Evolutionary conservation across 2,113 vertebrate species (phyloP).

Genomic region (Hippotragus niger): DNA sequence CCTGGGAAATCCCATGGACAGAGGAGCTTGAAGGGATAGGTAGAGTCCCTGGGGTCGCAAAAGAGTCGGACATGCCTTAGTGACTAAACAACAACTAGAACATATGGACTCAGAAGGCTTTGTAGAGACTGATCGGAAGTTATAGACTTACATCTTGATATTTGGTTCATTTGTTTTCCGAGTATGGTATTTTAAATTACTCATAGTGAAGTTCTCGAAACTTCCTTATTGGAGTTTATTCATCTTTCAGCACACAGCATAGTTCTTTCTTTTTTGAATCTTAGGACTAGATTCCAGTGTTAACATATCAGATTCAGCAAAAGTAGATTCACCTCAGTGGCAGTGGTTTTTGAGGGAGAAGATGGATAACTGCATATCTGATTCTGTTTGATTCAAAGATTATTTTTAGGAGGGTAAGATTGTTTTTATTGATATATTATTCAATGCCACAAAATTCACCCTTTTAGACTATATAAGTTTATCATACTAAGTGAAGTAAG

Average conservation of each 20-base stretch:
- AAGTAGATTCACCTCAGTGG: background rate
- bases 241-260: background rate
- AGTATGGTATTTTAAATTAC: background rate
- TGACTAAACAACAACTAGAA: background rate
- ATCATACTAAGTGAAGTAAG: background rate
- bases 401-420: background rate
- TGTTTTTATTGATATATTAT: background rate
- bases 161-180: background rate
- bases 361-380: background rate
- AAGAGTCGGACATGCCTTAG: background rate
- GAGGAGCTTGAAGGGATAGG: background rate
- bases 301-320: background rate
- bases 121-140: background rate
- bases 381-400: slow-evolving; percentile 12
- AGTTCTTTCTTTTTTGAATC: background rate
- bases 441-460: background rate
- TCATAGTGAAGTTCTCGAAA: background rate
- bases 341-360: background rate
- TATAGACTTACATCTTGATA: background rate
- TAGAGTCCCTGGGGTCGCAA: background rate
- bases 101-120: background rate
- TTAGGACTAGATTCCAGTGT: background rate
- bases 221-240: background rate
- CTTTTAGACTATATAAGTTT: background rate
- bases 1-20: background rate